Conservation (phyloP, 2,888 invertebrate species). For the Hololepta plana region DNA sequence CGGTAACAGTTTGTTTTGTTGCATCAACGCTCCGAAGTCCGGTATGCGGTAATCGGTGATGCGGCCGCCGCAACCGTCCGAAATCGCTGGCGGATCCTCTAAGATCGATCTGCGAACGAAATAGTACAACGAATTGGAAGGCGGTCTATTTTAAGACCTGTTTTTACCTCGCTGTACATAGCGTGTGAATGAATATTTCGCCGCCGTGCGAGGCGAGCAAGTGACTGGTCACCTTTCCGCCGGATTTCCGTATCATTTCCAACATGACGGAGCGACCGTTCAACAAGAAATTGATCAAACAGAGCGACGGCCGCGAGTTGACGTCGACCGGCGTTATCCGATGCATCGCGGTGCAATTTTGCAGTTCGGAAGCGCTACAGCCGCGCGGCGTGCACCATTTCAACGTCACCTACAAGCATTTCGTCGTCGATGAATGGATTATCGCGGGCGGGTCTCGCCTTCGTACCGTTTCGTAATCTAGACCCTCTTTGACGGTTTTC, state of each 20-base stretch:
- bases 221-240: slow-evolving; percentile 80
- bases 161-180: slow-evolving; percentile 49
- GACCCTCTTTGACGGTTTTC: slow-evolving; percentile 50
- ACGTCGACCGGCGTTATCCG: slow-evolving; percentile 92
- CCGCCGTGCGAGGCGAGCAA: slow-evolving; percentile 87
- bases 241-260: slow-evolving; percentile 73
- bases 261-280: slow-evolving; percentile 85
- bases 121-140: not conserved
- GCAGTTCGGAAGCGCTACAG: slow-evolving; percentile 60
- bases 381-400: slow-evolving; percentile 97
- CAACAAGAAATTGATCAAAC: slow-evolving; percentile 91
- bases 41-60: slow-evolving; percentile 78
- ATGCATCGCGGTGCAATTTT: slow-evolving; percentile 69
- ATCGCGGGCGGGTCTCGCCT: not conserved
- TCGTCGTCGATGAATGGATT: not conserved
- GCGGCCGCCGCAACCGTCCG: slow-evolving; percentile 85
- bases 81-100: slow-evolving; percentile 90
- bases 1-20: slow-evolving; percentile 64
- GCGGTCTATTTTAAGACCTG: not conserved
- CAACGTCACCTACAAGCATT: slow-evolving; percentile 45
- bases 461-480: slow-evolving; percentile 54
- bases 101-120: slow-evolving; percentile 56
- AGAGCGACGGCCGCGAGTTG: slow-evolving; percentile 90
- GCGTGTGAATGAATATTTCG: slow-evolving; percentile 86
- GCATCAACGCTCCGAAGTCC: slow-evolving; percentile 81